These are phyloP conservation scores for Cottus gobio DNA, from an alignment of 2,113 vertebrate species.

Conservation along the genomic window DNA sequence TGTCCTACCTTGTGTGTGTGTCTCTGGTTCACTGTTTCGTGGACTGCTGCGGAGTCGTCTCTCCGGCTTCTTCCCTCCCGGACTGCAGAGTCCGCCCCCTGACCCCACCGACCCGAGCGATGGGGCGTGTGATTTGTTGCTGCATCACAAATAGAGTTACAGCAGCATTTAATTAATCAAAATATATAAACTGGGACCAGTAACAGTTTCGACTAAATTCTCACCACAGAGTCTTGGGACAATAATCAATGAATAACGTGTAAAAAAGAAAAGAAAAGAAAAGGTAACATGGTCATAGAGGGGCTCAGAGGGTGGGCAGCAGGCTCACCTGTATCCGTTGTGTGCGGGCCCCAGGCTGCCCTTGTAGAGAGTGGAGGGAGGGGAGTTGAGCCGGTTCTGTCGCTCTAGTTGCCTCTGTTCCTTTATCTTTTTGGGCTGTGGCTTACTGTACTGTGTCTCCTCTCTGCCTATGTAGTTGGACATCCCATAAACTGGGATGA, in stretches of 20 bases:
- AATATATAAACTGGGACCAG: background rate
- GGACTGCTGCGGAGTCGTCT: constrained; percentile 92
- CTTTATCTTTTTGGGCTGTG: constrained; percentile 93
- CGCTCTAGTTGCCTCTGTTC: constrained; percentile 93
- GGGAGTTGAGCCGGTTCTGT: constrained; percentile 95
- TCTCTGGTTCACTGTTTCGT: constrained; percentile 88
- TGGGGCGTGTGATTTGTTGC: constrained; percentile 77
- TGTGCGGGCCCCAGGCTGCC: constrained; percentile 86
- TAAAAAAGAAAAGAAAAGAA: too few species aligned
- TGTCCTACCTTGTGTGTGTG: constrained; percentile 79
- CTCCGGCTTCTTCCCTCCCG: constrained; percentile 88
- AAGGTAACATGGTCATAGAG: too few species aligned
- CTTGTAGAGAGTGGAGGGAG: constrained; percentile 92
- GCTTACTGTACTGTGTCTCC: constrained; percentile 94
- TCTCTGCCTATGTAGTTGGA: constrained; percentile 94
- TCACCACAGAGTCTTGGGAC: too few species aligned
- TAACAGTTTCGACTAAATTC: background rate
- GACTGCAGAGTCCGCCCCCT: constrained; percentile 78
- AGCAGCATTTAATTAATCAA: background rate
- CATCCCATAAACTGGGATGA: constrained; percentile 97
- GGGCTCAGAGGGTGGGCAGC: too few species aligned
- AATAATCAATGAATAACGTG: too few species aligned
- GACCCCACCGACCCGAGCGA: constrained; percentile 83
- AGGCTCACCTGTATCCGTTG: constrained; percentile 87
- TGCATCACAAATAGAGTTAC: constrained; percentile 24